Conservation (phyloP, 2,797 vertebrate species). For the Brotula barbata region DNA sequence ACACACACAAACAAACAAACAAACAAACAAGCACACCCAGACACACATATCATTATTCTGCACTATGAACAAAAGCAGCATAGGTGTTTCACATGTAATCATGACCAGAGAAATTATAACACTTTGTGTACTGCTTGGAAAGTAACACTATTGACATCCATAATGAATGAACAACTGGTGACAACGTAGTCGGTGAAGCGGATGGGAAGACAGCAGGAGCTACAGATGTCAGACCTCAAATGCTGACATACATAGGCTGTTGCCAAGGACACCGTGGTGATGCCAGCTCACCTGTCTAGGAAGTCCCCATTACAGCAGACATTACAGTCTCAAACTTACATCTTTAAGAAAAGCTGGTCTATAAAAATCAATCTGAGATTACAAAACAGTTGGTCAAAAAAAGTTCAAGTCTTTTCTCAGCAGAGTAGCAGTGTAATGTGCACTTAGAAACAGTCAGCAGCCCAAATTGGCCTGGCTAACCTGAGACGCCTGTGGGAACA, state of each 20-base stretch:
- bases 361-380: too few species aligned
- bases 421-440: too few species aligned
- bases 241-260: slow-evolving; percentile 31
- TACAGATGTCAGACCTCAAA: slow-evolving; percentile 51
- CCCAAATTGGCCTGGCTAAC: background rate
- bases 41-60: background rate
- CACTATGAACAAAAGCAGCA: background rate
- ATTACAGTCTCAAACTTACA: too few species aligned
- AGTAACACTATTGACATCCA: slow-evolving; percentile 6
- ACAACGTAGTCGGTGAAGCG: slow-evolving; percentile 23
- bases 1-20: too few species aligned
- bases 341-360: too few species aligned
- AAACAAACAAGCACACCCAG: too few species aligned
- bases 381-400: too few species aligned
- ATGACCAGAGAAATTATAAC: slow-evolving; percentile 4
- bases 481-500: background rate
- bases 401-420: too few species aligned
- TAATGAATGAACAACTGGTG: slow-evolving; percentile 24
- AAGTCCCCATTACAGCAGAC: slow-evolving; percentile 18
- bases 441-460: too few species aligned
- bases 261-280: slow-evolving; percentile 41
- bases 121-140: background rate
- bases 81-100: slow-evolving; percentile 1
- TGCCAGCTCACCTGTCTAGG: slow-evolving; percentile 27
- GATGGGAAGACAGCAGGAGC: slow-evolving; percentile 28